Evolutionary conservation across 2,888 invertebrate genomes (phyloP).

Genomic region (Drosophila glabriapex): DNA sequence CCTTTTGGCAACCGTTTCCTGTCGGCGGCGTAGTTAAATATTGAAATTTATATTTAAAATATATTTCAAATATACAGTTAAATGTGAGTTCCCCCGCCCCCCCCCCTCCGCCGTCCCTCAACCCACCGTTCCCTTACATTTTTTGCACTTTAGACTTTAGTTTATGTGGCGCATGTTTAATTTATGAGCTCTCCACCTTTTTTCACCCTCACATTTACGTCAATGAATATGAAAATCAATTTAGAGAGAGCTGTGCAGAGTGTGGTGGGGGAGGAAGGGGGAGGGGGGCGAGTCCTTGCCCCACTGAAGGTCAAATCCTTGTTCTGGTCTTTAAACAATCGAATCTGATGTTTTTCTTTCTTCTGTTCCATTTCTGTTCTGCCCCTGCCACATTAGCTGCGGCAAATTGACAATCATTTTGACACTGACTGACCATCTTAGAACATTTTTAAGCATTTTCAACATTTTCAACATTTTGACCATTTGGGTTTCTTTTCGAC

Average conservation of each 20-base stretch:
- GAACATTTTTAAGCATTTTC: background rate
- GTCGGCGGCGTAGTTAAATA: conserved; percentile 79
- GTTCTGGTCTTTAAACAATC: conserved; percentile 45
- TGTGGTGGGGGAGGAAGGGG: background rate
- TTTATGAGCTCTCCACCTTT: conserved; percentile 61
- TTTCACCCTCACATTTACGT: conserved; percentile 32
- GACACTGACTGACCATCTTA: conserved; percentile 29
- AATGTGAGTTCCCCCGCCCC: conserved; percentile 51
- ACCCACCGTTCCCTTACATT: conserved; percentile 32
- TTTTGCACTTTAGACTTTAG: conserved; percentile 73
- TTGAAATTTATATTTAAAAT: conserved; percentile 80
- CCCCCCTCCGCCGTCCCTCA: background rate
- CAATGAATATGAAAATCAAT: conserved; percentile 78
- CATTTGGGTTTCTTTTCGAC: conserved; percentile 22
- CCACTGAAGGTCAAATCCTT: conserved; percentile 50
- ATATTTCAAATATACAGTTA: conserved; percentile 77
- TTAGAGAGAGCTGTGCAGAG: conserved; percentile 13
- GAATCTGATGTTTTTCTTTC: background rate
- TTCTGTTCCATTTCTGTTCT: conserved; percentile 31
- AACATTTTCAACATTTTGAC: background rate
- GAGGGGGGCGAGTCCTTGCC: background rate
- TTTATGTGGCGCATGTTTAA: conserved; percentile 75
- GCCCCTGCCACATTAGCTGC: conserved; percentile 71
- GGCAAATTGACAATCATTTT: conserved; percentile 75
- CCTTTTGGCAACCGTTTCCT: conserved; percentile 73